Base-by-base conservation (phyloP, 2,797 vertebrate species). In the Gymnothorax reevesii region DNA sequence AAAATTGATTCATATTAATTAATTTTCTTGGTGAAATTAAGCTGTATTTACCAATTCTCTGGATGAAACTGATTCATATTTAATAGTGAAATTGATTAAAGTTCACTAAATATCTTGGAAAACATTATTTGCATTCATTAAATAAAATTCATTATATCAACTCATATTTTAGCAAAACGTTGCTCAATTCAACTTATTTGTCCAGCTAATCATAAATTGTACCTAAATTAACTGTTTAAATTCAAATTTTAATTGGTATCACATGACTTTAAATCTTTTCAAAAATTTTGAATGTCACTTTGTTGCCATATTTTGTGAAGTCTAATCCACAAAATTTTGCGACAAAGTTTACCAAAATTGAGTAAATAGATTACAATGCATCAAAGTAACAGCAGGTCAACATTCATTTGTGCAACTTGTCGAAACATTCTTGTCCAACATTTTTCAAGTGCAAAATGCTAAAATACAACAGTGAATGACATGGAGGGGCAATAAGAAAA, bases 331-430 rank as follows among this genome's bases (percentile, higher is more conserved):
- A 15, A 69, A 77, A 79, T 85, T 80, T 80, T 42, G 77, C n/a
- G 77, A 15, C 77, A 80, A 13, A 59, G 84, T 85, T 75, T 85
- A 85, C 84, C 59, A 75, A 85, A 75, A 7, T 75, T 75, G 62
- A n/a, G 52, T 84, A 62, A 84, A 84, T 73, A 79, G 22, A 87
- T 87, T 1, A 57, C 73, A 4, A 87, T 64, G 57, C 69, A 80
- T 84, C 64, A 66, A 66, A 80, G 66, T 0, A 84, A 57, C 13
- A 84, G 22, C 55, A 83, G 77, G 77, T 82, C 62, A 85, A 88
- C 84, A 85, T 87, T 85, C 83, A 87, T 85, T 83, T 75, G 12
- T 85, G 77, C 77, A 80, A 54, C 52, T 6, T n/a, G 73, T 77
- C 73, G 52, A 73, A 71, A 71, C 75, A 49, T 79, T 33, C 52